These are phyloP conservation scores for Megalops cyprinoides DNA, from an alignment of 2,797 vertebrate genomes.

Conservation along the genomic window DNA sequence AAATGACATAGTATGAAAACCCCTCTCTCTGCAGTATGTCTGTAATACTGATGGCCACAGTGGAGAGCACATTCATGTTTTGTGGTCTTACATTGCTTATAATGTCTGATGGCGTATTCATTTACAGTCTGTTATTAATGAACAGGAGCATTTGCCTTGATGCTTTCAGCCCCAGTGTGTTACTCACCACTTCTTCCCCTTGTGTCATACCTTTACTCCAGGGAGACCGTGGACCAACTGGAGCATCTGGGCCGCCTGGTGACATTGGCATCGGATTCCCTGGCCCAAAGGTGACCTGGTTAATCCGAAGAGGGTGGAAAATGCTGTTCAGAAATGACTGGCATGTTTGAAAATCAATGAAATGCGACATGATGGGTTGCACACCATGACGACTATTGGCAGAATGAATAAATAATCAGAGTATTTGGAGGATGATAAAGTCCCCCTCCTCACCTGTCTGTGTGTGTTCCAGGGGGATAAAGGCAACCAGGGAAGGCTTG, in stretches of 20 bases:
- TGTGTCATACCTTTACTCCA: slow-evolving; percentile 50
- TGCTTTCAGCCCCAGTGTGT: background rate
- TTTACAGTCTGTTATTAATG: background rate
- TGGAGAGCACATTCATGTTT: background rate
- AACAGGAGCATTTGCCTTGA: background rate
- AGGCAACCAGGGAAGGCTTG: slow-evolving; percentile 70
- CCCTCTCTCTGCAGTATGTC: background rate
- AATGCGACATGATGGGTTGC: background rate
- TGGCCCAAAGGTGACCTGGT: slow-evolving; percentile 68
- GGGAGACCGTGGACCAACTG: slow-evolving; percentile 80
- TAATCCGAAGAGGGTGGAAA: background rate
- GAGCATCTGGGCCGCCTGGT: slow-evolving; percentile 74
- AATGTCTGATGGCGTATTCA: background rate
- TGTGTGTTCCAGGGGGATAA: slow-evolving; percentile 69
- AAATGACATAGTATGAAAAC: background rate
- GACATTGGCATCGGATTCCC: slow-evolving; percentile 69
- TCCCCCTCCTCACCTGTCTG: background rate
- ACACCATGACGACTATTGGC: background rate
- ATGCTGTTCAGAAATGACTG: background rate
- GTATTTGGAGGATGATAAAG: background rate
- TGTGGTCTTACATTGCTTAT: background rate
- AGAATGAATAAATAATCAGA: no score
- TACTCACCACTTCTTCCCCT: background rate
- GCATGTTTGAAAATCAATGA: background rate
- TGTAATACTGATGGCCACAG: background rate